Percentiles rank a stretch among this genome's conserved stretches.
These are phyloP conservation scores for Petroica traversi DNA, from an alignment of 2,113 vertebrate species.

Conservation along the genomic window DNA sequence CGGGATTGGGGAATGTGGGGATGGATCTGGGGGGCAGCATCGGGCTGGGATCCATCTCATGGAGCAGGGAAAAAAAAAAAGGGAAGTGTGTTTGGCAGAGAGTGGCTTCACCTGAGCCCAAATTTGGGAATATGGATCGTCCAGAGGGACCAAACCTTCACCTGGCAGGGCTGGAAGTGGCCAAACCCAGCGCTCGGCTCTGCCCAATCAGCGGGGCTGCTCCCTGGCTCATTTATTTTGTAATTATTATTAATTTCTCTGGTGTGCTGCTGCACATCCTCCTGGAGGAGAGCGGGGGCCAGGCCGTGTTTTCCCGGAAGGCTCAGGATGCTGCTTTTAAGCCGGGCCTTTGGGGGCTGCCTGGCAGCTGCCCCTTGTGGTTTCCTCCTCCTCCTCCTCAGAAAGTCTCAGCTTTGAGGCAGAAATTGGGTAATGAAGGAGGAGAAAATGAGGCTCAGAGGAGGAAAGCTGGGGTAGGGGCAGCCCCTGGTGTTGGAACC, in stretches of 20 bases:
- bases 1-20: background rate
- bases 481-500: background rate
- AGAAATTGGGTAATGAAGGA: background rate
- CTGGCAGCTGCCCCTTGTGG: constrained; percentile 2
- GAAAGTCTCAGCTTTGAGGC: background rate
- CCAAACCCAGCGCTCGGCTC: fast-evolving
- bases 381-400: background rate
- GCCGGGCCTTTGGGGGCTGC: background rate
- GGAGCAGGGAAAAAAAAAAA: too few species aligned
- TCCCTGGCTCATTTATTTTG: background rate
- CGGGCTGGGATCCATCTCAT: fast-evolving
- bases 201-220: background rate
- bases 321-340: background rate
- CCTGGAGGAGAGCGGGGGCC: background rate
- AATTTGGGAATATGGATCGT: fast-evolving
- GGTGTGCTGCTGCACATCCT: background rate
- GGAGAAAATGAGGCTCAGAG: background rate
- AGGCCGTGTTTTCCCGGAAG: fast-evolving
- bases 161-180: background rate
- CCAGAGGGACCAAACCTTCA: fast-evolving
- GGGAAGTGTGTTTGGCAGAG: fast-evolving
- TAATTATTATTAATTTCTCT: background rate
- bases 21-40: fast-evolving
- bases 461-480: background rate
- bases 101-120: background rate